Conservation (phyloP, 2,888 invertebrate genomes). For the Formica aserva region DNA sequence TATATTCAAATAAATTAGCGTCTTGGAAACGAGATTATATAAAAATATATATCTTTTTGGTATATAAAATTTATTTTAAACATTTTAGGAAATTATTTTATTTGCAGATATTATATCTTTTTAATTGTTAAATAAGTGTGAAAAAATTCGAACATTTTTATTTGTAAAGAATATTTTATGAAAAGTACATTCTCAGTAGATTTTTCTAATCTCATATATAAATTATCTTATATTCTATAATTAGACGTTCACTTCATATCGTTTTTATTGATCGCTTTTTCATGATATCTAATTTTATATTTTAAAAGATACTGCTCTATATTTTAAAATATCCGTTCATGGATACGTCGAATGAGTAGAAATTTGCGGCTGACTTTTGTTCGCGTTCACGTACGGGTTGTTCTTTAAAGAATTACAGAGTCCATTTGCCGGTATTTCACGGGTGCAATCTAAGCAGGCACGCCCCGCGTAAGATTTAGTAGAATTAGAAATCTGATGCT, state of each 20-base stretch:
- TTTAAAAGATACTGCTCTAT: neutral
- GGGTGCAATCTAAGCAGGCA: slow-evolving; percentile 71
- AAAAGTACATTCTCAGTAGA: neutral
- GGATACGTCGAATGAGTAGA: neutral
- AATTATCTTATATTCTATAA: neutral
- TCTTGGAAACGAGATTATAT: neutral
- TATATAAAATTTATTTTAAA: neutral
- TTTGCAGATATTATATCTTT: neutral
- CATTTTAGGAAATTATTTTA: neutral
- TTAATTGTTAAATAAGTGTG: neutral
- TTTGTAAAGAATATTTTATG: neutral
- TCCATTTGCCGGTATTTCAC: slow-evolving; percentile 68
- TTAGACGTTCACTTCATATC: neutral
- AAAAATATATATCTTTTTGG: neutral
- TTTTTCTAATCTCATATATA: neutral
- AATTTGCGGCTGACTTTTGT: slow-evolving; percentile 32
- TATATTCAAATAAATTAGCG: neutral
- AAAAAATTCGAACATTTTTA: neutral
- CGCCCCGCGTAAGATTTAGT: slow-evolving; percentile 79
- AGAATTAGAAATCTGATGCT: slow-evolving; percentile 83
- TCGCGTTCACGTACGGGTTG: slow-evolving; percentile 64
- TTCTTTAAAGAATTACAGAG: slow-evolving; percentile 73
- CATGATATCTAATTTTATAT: slow-evolving; percentile 10
- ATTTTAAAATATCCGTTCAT: slow-evolving; percentile 21
- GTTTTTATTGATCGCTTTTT: slow-evolving; percentile 2